These are phyloP conservation scores for Sakesphorus luctuosus DNA, from an alignment of 2,113 vertebrate genomes.

Conservation along the genomic window DNA sequence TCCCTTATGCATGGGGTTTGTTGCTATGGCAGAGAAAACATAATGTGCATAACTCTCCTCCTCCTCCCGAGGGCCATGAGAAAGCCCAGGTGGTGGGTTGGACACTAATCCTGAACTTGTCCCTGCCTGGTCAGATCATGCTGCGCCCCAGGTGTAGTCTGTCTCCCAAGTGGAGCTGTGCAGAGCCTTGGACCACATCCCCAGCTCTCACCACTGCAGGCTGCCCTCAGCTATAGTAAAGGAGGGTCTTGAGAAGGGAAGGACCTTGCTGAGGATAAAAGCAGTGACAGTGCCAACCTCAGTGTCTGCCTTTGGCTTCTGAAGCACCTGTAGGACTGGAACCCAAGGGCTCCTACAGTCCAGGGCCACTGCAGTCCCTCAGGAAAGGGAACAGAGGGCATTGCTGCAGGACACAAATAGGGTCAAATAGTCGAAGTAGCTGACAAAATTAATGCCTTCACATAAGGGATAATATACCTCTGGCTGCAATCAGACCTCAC, in stretches of 20 bases:
- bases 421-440: constrained; percentile 27
- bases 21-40: constrained; percentile 73
- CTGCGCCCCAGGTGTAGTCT: constrained; percentile 52
- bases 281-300: background rate
- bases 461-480: constrained; percentile 84
- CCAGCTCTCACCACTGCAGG: background rate
- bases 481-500: constrained; percentile 77
- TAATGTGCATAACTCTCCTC: constrained; percentile 14
- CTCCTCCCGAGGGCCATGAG: constrained; percentile 38
- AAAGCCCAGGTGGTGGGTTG: constrained; percentile 59
- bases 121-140: constrained; percentile 59
- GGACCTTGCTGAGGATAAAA: background rate
- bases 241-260: background rate
- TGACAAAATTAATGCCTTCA: constrained; percentile 76
- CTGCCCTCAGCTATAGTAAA: constrained; percentile 32
- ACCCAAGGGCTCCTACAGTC: background rate
- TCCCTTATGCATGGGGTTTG: constrained; percentile 83
- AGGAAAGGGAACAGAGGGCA: background rate
- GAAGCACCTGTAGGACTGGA: constrained; percentile 14
- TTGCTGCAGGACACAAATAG: background rate
- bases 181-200: background rate
- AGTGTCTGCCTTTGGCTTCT: constrained; percentile 38
- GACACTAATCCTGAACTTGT: constrained; percentile 64
- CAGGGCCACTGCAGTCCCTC: background rate
- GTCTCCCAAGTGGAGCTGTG: constrained; percentile 51